Evolutionary conservation across 2,113 vertebrate genomes (phyloP), one percentile per base, ranked within the genome.

Genomic region (Emydocephalus ijimae): DNA sequence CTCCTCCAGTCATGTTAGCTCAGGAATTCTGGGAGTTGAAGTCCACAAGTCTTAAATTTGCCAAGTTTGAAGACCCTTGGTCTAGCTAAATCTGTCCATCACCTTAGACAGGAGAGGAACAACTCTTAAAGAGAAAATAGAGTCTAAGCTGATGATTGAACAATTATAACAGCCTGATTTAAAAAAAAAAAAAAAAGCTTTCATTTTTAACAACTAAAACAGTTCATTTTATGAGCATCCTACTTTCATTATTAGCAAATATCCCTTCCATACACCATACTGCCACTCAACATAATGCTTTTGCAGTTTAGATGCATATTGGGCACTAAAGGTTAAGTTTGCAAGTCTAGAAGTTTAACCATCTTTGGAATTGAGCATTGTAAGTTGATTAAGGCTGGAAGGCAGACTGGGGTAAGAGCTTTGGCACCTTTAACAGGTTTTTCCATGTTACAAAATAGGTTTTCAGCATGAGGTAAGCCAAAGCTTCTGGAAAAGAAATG

Each of bases 381-480:
- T 74, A 29, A 39, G 9, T 54, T 50, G n/a, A 24, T 24, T 89
- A 89, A 89, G 9, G n/a, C 69, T 81, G 39, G 6, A 81, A 81
- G 34, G 74, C 18, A 43, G 34, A 21, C 74, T 55, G 48, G 0
- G 87, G 15, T n/a, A 55, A n/a, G 29, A 23, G 15, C n/a, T 54
- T 55, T 34, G 11, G 20, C 14, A 14, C 52, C 52, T 54, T 54
- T n/a, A 88, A 88, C 12, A 34, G 52, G 29, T 21, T 56, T 88
- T 88, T 23, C 87, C 52, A 88, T 39, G n/a, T 34, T 81, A 81
- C 69, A 11, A 91, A 91, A 69, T 43, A 0, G 21, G 9, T 92
- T 95, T 93, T 94, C 90, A 94, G 90, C 54, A 91, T 34, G 90
- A 87, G 93, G 88, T 0, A 88, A 91, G 21, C 2, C 54, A 9